Conservation (phyloP, 2,888 invertebrate species). For the Acanthacorydalis orientalis region DNA sequence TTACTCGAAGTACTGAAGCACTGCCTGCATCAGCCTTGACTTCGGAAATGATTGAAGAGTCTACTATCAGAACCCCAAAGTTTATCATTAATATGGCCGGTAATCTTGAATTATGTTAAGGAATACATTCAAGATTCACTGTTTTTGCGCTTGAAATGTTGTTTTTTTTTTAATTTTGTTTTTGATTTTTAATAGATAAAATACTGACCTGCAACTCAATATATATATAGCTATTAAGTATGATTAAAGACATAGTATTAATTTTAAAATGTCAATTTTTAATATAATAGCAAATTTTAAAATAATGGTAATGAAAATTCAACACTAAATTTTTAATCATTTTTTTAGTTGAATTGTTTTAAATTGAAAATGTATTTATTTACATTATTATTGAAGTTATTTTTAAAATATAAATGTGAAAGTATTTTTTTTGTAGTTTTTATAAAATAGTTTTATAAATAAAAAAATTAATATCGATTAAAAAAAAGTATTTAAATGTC, state of each 20-base stretch:
- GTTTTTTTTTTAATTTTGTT: background rate
- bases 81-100: slow-evolving; percentile 3
- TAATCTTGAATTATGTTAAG: slow-evolving; percentile 2
- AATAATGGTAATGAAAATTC: no score
- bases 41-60: background rate
- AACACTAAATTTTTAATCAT: no score
- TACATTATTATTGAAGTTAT: no score
- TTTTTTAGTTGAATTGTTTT: no score
- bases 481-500: no score
- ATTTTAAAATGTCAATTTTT: background rate
- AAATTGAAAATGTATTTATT: no score
- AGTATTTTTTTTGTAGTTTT: no score
- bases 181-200: background rate
- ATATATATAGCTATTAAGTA: background rate
- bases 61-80: background rate
- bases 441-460: no score
- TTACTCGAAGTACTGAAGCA: background rate
- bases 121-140: background rate
- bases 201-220: background rate
- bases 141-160: background rate
- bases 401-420: no score
- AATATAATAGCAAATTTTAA: background rate
- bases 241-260: background rate
- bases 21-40: background rate
- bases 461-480: no score